Percentiles rank a stretch among this genome's conserved stretches.
Evolutionary conservation across 2,797 vertebrate genomes (phyloP).

Genomic region (Pyrocephalus nanus): DNA sequence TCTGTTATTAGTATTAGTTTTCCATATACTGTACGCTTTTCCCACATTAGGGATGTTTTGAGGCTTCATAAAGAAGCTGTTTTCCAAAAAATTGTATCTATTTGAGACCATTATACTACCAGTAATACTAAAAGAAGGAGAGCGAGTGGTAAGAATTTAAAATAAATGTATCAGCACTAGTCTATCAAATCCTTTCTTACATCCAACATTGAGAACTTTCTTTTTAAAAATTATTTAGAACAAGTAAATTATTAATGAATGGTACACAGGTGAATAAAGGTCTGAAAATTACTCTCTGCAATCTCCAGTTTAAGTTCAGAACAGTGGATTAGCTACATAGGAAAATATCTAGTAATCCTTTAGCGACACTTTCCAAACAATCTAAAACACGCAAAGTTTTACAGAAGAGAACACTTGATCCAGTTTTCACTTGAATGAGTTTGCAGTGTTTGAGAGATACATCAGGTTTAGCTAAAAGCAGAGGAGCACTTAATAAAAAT

Average conservation of each 20-base stretch:
- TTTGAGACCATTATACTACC: not conserved
- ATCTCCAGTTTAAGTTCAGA: not conserved
- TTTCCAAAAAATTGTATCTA: not conserved
- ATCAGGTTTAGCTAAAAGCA: not conserved
- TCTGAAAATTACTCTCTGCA: not conserved
- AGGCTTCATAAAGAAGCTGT: not conserved
- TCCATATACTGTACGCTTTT: not conserved
- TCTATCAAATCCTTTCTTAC: not conserved
- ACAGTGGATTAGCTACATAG: not conserved
- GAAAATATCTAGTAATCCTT: not conserved
- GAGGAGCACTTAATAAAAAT: fast-evolving
- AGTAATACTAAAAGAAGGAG: not conserved
- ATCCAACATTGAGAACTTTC: not conserved
- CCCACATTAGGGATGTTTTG: not conserved
- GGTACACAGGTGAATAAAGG: not conserved
- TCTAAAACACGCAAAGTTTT: not conserved
- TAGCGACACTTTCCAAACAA: not conserved
- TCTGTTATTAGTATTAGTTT: not conserved
- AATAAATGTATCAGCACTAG: not conserved
- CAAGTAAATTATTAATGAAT: not conserved
- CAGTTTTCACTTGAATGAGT: not conserved
- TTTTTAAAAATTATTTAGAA: not conserved
- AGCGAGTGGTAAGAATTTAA: not conserved
- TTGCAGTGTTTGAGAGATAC: not conserved
- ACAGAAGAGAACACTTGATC: not conserved